phyloP scores from a whole-genome alignment of 2,797 vertebrate genomes.

The Diglossa cyanea region DNA sequence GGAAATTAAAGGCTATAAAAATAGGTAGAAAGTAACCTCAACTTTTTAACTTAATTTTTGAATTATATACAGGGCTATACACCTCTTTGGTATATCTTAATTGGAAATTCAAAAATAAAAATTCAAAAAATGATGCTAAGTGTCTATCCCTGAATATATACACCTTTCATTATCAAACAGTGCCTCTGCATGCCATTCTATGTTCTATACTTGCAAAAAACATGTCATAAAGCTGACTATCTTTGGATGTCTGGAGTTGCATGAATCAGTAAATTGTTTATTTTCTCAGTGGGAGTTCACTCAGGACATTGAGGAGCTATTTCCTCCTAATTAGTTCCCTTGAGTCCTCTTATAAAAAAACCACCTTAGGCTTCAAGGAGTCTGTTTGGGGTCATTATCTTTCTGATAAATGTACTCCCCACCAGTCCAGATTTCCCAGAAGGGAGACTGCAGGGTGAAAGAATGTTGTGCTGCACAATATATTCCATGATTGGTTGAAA shows the following conservation, averaged over 20 bases:
- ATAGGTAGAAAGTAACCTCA: neutral
- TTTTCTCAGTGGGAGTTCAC: slow-evolving; percentile 59
- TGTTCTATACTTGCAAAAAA: neutral
- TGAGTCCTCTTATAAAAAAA: slow-evolving; percentile 64
- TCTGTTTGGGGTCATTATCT: slow-evolving; percentile 71
- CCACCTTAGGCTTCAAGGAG: slow-evolving; percentile 49
- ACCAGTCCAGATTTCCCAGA: slow-evolving; percentile 49
- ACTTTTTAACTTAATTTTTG: neutral
- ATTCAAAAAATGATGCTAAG: neutral
- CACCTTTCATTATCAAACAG: neutral
- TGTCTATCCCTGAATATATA: neutral
- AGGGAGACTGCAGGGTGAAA: slow-evolving; percentile 33
- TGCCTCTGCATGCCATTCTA: neutral
- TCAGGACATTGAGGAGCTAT: slow-evolving; percentile 58
- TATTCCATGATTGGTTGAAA: slow-evolving; percentile 61
- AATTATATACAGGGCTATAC: neutral
- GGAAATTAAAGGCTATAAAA: neutral
- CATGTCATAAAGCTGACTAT: neutral
- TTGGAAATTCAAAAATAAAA: neutral
- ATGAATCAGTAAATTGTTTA: slow-evolving; percentile 59
- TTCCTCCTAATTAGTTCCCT: slow-evolving; percentile 76
- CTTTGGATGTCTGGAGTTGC: slow-evolving; percentile 3
- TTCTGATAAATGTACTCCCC: slow-evolving; percentile 60
- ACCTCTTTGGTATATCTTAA: neutral
- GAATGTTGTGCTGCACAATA: slow-evolving; percentile 48